Conservation (phyloP, 2,113 vertebrate genomes). For the Lampris incognitus region DNA sequence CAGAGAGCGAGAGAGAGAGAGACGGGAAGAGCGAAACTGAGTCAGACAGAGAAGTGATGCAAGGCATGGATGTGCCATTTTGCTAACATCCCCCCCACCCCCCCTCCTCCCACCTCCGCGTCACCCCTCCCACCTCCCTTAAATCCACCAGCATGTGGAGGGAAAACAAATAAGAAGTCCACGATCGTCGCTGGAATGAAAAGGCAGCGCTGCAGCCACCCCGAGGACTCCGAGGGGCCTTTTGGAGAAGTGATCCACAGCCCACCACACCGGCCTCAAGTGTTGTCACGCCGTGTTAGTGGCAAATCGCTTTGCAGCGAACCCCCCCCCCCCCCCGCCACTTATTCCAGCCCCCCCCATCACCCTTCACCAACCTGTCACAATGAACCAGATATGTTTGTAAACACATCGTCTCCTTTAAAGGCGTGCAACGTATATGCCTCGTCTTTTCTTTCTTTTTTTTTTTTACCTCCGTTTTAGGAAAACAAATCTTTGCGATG, state of each 20-base stretch:
- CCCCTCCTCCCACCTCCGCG: slow-evolving; percentile 20
- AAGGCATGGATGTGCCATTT: slow-evolving; percentile 52
- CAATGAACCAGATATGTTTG: slow-evolving; percentile 52
- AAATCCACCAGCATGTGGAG: slow-evolving; percentile 74
- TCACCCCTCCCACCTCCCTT: slow-evolving; percentile 14
- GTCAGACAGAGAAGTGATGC: slow-evolving; percentile 35
- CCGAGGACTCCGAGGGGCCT: slow-evolving; percentile 58
- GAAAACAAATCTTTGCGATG: slow-evolving; percentile 64
- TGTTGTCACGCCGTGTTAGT: slow-evolving; percentile 77
- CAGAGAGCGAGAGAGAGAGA: slow-evolving; percentile 12
- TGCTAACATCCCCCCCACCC: slow-evolving; percentile 13
- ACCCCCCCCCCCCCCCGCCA: slow-evolving; percentile 4
- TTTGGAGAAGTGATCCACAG: slow-evolving; percentile 69
- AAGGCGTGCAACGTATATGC: slow-evolving; percentile 40
- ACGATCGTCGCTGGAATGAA: slow-evolving; percentile 69
- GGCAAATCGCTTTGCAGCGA: slow-evolving; percentile 73
- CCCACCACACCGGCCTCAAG: slow-evolving; percentile 67
- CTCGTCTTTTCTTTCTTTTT: slow-evolving; percentile 18
- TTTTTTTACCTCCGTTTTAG: slow-evolving; percentile 54
- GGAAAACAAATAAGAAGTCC: slow-evolving; percentile 73
- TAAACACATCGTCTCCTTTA: slow-evolving; percentile 1
- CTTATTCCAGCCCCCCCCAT: not conserved
- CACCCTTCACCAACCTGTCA: slow-evolving; percentile 21
- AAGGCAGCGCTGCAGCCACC: slow-evolving; percentile 36
- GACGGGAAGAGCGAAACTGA: not conserved